phyloP scores from a whole-genome alignment of 1,140 invertebrate species.

The Drosophila nigrodunni region DNA sequence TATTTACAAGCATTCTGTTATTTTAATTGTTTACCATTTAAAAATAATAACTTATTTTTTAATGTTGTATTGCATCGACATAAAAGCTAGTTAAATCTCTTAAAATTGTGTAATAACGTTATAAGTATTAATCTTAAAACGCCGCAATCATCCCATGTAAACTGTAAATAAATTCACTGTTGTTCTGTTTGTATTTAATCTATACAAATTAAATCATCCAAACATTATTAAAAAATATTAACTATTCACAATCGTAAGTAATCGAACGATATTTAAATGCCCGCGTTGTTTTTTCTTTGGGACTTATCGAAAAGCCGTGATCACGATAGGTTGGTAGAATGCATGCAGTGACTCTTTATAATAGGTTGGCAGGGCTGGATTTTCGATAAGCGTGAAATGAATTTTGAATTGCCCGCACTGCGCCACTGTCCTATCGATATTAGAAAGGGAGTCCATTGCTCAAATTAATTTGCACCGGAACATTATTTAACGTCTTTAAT shows the following conservation, averaged over 20 bases:
- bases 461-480: too few relatives aligned
- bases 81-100: constrained; percentile 45
- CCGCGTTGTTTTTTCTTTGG: not conserved
- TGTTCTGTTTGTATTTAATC: constrained; percentile 43
- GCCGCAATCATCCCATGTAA: constrained; percentile 51
- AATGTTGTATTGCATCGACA: constrained; percentile 38
- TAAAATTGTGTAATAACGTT: constrained; percentile 50
- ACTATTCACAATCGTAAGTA: constrained; percentile 20
- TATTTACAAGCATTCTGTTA: constrained; percentile 49
- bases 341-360: too few relatives aligned
- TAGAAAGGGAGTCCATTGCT: not conserved
- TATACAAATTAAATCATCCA: constrained; percentile 32
- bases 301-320: not conserved
- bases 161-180: constrained; percentile 55
- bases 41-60: constrained; percentile 66
- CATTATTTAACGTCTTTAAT: too few relatives aligned
- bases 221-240: constrained; percentile 21
- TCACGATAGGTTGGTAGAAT: not conserved
- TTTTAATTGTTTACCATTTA: constrained; percentile 58
- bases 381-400: not conserved
- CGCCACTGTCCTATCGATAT: not conserved
- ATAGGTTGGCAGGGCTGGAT: not conserved
- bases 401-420: not conserved
- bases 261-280: constrained; percentile 2
- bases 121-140: constrained; percentile 53